Percentiles rank a stretch among this genome's conserved stretches.
phyloP scores from a whole-genome alignment of 1,140 invertebrate genomes.

The Drosophila watanabei region DNA sequence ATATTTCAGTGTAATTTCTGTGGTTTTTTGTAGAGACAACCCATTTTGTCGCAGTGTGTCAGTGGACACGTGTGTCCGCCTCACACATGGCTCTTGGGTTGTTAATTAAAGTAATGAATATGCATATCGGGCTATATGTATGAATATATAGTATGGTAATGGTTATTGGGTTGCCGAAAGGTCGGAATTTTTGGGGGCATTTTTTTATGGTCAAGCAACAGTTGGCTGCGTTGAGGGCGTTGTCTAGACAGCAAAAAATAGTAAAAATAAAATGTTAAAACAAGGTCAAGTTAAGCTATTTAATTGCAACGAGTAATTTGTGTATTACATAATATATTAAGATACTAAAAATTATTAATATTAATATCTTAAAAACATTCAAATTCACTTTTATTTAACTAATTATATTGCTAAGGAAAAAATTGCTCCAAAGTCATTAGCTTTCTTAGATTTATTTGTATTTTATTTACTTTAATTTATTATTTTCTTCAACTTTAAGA shows the following conservation, averaged over 20 bases:
- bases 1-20: constrained; percentile 1
- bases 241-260: constrained; percentile 19
- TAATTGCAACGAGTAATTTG: not conserved
- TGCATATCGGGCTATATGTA: constrained; percentile 12
- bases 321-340: not conserved
- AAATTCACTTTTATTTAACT: not conserved
- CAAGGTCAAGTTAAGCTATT: constrained; percentile 10
- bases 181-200: not conserved
- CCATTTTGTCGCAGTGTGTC: constrained; percentile 33
- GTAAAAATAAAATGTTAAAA: too few relatives aligned
- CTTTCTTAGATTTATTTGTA: not conserved
- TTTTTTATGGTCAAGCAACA: constrained; percentile 28
- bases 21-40: not conserved
- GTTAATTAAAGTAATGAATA: constrained; percentile 57
- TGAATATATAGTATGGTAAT: not conserved
- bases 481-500: too few relatives aligned
- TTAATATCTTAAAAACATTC: not conserved
- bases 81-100: constrained; percentile 29
- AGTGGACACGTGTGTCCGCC: constrained; percentile 55
- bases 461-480: not conserved
- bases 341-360: too few relatives aligned
- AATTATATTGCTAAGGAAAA: not conserved
- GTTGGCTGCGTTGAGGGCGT: constrained; percentile 23
- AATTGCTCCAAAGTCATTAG: not conserved
- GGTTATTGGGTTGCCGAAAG: constrained; percentile 3